Conservation (phyloP, 2,113 vertebrate species). For the Smithornis capensis region DNA sequence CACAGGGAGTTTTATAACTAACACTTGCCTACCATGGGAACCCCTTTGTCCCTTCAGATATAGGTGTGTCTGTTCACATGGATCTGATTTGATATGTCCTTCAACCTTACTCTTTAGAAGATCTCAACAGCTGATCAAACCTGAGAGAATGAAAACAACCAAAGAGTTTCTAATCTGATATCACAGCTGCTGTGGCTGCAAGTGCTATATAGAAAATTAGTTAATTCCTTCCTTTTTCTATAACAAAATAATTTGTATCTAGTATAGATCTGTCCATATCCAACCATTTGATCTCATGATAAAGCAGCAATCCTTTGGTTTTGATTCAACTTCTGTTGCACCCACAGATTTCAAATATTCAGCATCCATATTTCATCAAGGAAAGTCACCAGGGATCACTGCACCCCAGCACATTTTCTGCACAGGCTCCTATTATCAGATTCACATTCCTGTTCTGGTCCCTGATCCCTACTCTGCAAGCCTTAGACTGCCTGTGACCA, state of each 20-base stretch:
- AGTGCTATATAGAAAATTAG: not conserved
- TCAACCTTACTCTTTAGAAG: not conserved
- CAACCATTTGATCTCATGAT: not conserved
- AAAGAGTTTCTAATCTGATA: not conserved
- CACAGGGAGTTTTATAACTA: not conserved
- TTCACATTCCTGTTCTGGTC: not conserved
- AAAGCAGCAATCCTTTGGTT: not conserved
- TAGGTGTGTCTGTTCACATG: not conserved
- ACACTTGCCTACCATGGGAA: not conserved
- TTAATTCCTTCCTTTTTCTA: not conserved
- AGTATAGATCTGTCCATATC: not conserved
- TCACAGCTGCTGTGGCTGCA: not conserved
- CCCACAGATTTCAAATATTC: not conserved
- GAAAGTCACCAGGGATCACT: not conserved
- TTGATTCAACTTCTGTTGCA: not conserved
- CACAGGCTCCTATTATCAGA: not conserved
- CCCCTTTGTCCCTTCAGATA: not conserved
- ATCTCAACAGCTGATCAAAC: not conserved
- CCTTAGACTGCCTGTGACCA: not conserved
- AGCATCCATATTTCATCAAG: not conserved
- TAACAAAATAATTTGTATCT: not conserved
- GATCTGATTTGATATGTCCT: not conserved
- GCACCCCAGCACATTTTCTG: fast-evolving
- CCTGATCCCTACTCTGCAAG: not conserved
- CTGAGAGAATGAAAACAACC: not conserved